Evolutionary conservation across 2,888 invertebrate genomes (phyloP).

Genomic region (Morpho helenor): DNA sequence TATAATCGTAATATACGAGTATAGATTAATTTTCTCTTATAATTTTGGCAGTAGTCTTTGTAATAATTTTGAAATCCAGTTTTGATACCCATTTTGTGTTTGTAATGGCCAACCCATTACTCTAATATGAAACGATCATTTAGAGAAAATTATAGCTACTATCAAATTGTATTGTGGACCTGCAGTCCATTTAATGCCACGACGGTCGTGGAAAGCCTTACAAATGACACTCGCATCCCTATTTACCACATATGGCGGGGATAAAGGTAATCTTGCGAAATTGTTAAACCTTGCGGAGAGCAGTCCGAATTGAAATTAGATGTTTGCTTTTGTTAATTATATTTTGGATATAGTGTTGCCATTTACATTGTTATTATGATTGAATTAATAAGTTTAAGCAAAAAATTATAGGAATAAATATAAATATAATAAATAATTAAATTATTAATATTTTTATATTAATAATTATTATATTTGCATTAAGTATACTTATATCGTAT

Average conservation of each 20-base stretch:
- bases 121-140: conserved; percentile 24
- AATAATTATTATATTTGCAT: too few species aligned
- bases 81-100: conserved; percentile 10
- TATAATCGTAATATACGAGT: too few species aligned
- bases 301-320: background rate
- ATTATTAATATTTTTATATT: too few species aligned
- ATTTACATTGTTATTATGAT: too few species aligned
- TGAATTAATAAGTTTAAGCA: too few species aligned
- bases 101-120: conserved; percentile 8
- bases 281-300: conserved; percentile 11
- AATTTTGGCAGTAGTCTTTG: too few species aligned
- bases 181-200: conserved; percentile 22
- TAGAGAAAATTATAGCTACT: conserved; percentile 21
- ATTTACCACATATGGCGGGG: conserved; percentile 19
- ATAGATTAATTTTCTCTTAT: too few species aligned
- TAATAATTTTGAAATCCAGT: too few species aligned
- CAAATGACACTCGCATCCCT: conserved; percentile 20
- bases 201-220: conserved; percentile 20
- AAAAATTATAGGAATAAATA: too few species aligned
- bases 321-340: background rate
- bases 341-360: too few species aligned
- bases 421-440: too few species aligned
- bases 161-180: conserved; percentile 23
- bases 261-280: conserved; percentile 19
- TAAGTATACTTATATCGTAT: too few species aligned